Evolutionary conservation across 2,888 invertebrate species (phyloP).

Genomic region (Notodonta dromedarius): DNA sequence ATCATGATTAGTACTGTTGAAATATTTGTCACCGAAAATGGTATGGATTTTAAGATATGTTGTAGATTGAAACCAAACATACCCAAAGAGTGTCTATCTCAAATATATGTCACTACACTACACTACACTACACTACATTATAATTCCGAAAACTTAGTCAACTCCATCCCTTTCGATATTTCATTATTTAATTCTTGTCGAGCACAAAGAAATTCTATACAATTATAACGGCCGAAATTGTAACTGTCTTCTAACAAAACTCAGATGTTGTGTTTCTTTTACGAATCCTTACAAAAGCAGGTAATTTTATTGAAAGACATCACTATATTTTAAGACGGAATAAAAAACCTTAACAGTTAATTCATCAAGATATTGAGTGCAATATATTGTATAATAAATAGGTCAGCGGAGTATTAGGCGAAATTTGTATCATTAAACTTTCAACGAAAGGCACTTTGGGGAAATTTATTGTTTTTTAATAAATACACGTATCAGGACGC

Average conservation of each 20-base stretch:
- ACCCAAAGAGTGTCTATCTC: no score
- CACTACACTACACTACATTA: neutral
- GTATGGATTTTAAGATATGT: no score
- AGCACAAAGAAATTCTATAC: slow-evolving; percentile 81
- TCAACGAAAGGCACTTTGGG: slow-evolving; percentile 61
- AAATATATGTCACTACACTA: no score
- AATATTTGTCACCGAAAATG: no score
- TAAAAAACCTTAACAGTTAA: slow-evolving; percentile 70
- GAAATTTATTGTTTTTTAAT: slow-evolving; percentile 79
- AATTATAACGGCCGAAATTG: slow-evolving; percentile 84
- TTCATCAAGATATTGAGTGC: slow-evolving; percentile 61
- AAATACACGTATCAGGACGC: slow-evolving; percentile 50
- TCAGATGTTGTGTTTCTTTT: slow-evolving; percentile 63
- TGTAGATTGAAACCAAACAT: no score
- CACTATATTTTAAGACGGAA: slow-evolving; percentile 57
- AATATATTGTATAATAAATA: slow-evolving; percentile 72
- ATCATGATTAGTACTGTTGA: no score
- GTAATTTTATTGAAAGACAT: slow-evolving; percentile 73
- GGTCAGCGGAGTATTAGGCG: slow-evolving; percentile 65
- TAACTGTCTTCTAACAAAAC: slow-evolving; percentile 80
- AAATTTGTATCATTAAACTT: slow-evolving; percentile 72
- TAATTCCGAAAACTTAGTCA: slow-evolving; percentile 7
- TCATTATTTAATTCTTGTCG: slow-evolving; percentile 50
- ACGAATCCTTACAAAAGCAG: slow-evolving; percentile 74
- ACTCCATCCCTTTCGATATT: slow-evolving; percentile 54